Evolutionary conservation across 2,888 invertebrate species (phyloP), one percentile per base, ranked within the genome.

Genomic region (Heliconius sara): DNA sequence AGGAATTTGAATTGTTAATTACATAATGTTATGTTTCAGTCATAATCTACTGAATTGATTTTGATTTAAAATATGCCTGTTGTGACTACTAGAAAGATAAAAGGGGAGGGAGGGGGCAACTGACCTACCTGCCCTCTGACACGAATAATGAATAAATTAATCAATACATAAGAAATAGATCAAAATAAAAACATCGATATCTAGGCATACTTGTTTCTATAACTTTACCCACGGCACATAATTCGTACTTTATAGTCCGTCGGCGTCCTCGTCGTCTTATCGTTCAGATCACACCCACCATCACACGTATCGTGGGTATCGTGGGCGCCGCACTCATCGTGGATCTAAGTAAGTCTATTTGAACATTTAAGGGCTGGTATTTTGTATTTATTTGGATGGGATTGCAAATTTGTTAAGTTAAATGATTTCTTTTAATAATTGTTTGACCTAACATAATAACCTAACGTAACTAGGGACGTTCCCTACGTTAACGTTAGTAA

Each of bases 291-390:
- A 65, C 1, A 66, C 63, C 25, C 75, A 65, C 43, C 63, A 34
- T 57, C 34, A 60, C 34, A 60, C 30, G 13, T 73, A 73, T 34
- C 73, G 47, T 43, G 43, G 65, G 16, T 22, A 22, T 30, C 75
- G 65, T 19, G 43, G 75, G 43, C 75, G 75, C 25, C 66, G 75
- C 27, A 1, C 27, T 13, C 65, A 47, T 22, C 75, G 75, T 47
- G 75, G 75, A 75, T 27, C 75, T 66, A 25, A 43, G 75, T 75
- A 75, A 75, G 74, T 75, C 39, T 12, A 65, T 65, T 65, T 47
- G 70, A 70, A 13, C 13, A 39, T 70, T 34, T 30, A 30, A 22
- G 9, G 22, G 22, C 19, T 67, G 19, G 9, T 67, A 22, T 67
- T 34, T 30, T 65, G 7, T 65, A 27, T 16, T 0, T 65, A 13